A percentile compares a stretch with the other conserved stretches of the same genome.
These are phyloP conservation scores for Podarcis siculus DNA, from an alignment of 2,797 vertebrate genomes.

Conservation along the genomic window DNA sequence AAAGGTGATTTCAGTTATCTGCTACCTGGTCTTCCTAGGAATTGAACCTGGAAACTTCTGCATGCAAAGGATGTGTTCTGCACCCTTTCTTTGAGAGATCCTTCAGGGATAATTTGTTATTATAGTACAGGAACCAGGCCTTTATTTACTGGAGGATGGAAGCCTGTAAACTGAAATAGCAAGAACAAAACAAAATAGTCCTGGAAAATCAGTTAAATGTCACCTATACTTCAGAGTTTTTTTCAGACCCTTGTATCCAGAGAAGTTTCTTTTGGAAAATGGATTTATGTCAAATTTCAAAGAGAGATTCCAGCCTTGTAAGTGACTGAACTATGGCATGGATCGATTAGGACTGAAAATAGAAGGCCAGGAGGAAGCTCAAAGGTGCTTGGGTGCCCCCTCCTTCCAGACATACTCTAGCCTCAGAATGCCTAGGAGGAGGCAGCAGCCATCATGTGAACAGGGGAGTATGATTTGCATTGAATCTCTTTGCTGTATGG, in stretches of 20 bases:
- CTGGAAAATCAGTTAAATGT: background rate
- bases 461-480: no score
- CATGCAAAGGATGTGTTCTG: background rate
- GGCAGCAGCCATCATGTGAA: background rate
- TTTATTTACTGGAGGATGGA: background rate
- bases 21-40: background rate
- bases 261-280: background rate
- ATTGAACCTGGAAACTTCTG: background rate
- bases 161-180: background rate
- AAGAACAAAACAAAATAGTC: background rate
- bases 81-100: background rate
- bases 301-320: background rate
- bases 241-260: background rate
- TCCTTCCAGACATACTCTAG: background rate
- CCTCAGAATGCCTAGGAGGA: background rate
- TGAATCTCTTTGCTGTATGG: background rate
- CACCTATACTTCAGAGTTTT: background rate
- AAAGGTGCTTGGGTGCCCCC: background rate
- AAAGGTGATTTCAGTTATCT: background rate
- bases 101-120: conserved; percentile 17
- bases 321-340: background rate
- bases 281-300: background rate
- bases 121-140: background rate
- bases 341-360: background rate
- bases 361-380: background rate